These are phyloP conservation scores for Drosophila arawakana DNA, from an alignment of 1,140 invertebrate genomes.

Conservation along the genomic window DNA sequence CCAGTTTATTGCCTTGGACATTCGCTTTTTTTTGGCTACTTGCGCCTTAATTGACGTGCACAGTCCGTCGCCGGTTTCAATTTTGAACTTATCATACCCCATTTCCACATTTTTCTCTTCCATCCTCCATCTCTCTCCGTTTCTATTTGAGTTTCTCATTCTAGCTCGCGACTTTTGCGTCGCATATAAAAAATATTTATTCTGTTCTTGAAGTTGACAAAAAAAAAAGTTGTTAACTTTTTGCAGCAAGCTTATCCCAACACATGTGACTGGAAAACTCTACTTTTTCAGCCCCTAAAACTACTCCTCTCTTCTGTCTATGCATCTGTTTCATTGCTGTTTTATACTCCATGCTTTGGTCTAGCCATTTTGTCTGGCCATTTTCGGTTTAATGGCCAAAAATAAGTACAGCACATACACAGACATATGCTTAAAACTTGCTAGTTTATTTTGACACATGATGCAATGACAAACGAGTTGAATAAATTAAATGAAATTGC, in stretches of 20 bases:
- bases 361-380: conserved; percentile 29
- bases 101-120: neutral
- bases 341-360: conserved; percentile 11
- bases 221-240: conserved; percentile 51
- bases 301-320: neutral
- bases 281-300: neutral
- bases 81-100: conserved; percentile 43
- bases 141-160: conserved; percentile 1
- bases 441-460: conserved; percentile 60
- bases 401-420: conserved; percentile 34
- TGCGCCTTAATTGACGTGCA: conserved; percentile 59
- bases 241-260: conserved; percentile 22
- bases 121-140: conserved; percentile 3
- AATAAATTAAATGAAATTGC: conserved; percentile 32
- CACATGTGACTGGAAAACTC: conserved; percentile 28
- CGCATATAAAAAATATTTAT: conserved; percentile 39
- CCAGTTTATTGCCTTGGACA: conserved; percentile 48
- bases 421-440: conserved; percentile 52
- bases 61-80: conserved; percentile 44
- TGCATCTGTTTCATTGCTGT: neutral
- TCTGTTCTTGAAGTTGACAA: conserved; percentile 18
- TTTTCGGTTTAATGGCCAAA: conserved; percentile 42
- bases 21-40: conserved; percentile 32
- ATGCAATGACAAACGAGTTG: conserved; percentile 14
- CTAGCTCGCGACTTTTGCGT: neutral